These are phyloP conservation scores for Boulengeromyrus knoepffleri DNA, from an alignment of 2,113 vertebrate species.

Conservation along the genomic window DNA sequence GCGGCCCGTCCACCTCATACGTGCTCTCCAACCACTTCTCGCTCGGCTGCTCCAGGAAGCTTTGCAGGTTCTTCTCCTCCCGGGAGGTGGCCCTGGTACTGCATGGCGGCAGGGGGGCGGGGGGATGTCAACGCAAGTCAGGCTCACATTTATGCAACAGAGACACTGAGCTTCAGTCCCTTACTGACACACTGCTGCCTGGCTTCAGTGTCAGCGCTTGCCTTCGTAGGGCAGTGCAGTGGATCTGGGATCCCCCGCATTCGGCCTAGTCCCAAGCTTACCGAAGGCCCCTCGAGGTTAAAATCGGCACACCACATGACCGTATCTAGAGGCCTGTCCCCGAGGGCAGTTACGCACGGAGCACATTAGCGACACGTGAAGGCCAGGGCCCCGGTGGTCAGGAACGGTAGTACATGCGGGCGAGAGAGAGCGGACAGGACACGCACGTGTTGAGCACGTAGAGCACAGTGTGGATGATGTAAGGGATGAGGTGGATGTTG, in stretches of 20 bases:
- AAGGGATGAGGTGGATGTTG: slow-evolving; percentile 98
- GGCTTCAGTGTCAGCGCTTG: neutral
- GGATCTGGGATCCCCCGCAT: neutral
- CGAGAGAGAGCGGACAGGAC: neutral
- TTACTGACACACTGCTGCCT: neutral
- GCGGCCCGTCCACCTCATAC: slow-evolving; percentile 90
- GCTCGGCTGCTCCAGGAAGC: slow-evolving; percentile 88
- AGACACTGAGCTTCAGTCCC: no score
- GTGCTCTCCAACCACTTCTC: slow-evolving; percentile 95
- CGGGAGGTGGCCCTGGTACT: slow-evolving; percentile 91
- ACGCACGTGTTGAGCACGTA: slow-evolving; percentile 98
- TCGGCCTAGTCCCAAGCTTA: neutral
- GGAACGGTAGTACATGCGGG: neutral
- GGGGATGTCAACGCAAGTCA: neutral
- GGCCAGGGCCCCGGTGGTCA: neutral
- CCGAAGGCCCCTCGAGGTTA: neutral
- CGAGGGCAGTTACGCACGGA: neutral
- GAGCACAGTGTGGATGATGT: slow-evolving; percentile 97
- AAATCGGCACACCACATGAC: neutral
- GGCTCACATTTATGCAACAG: neutral
- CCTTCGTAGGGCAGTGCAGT: neutral
- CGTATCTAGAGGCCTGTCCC: neutral
- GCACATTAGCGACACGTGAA: neutral
- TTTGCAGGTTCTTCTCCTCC: slow-evolving; percentile 95
- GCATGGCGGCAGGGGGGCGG: neutral